These are phyloP conservation scores for Lamellibrachia columna DNA, from an alignment of 2,888 invertebrate genomes.

Conservation along the genomic window DNA sequence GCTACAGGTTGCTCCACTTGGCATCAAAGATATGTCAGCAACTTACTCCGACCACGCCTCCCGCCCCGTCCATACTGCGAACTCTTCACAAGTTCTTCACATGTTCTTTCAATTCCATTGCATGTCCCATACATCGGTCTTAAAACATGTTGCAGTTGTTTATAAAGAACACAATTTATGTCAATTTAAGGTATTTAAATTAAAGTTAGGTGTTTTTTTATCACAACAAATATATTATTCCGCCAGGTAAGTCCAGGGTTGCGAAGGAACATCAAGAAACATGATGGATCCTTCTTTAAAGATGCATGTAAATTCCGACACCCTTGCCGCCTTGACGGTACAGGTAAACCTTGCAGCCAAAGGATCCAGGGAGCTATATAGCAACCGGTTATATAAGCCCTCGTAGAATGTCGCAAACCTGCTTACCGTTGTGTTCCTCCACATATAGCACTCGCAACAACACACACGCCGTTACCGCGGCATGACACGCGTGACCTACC, in stretches of 20 bases:
- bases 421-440: neutral
- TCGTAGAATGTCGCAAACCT: neutral
- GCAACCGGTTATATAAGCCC: no score
- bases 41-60: no score
- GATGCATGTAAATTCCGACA: neutral
- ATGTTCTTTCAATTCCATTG: neutral
- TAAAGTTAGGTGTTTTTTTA: no score
- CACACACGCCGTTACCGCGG: neutral
- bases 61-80: neutral
- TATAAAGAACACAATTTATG: neutral
- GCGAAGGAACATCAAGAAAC: neutral
- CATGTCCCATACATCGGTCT: neutral
- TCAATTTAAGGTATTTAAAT: neutral
- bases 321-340: neutral
- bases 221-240: no score
- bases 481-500: neutral
- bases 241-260: neutral
- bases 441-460: neutral
- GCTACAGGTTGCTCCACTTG: no score
- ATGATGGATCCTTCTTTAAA: neutral
- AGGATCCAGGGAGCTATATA: neutral
- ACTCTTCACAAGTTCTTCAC: no score
- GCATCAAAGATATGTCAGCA: no score
- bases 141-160: neutral
- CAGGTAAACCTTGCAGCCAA: neutral